phyloP scores from a whole-genome alignment of 2,888 invertebrate species.

The Coremacera marginata region DNA sequence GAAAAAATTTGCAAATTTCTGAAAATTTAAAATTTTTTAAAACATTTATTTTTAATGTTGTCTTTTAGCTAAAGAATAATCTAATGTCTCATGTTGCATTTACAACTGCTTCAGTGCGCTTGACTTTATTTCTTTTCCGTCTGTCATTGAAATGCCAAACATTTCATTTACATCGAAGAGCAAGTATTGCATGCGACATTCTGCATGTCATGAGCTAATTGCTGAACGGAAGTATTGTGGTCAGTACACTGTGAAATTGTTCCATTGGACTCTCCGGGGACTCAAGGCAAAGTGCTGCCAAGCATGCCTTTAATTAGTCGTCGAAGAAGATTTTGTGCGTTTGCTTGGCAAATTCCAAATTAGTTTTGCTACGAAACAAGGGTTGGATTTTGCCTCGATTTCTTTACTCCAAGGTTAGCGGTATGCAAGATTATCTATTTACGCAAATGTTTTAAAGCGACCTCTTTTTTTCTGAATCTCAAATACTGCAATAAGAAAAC shows the following conservation, averaged over 20 bases:
- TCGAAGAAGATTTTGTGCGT: not conserved
- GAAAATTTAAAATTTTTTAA: too few species aligned
- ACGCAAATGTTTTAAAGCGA: not conserved
- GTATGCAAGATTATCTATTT: not conserved
- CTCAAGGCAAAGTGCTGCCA: not conserved
- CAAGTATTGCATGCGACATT: not conserved
- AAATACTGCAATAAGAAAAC: too few species aligned
- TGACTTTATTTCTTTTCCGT: too few species aligned
- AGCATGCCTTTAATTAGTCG: constrained; percentile 17
- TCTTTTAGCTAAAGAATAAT: too few species aligned
- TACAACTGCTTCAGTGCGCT: not conserved
- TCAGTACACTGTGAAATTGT: constrained; percentile 22
- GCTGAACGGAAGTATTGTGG: not conserved
- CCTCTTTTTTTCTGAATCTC: too few species aligned
- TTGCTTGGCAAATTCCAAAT: not conserved
- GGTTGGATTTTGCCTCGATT: not conserved
- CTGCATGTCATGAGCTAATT: not conserved
- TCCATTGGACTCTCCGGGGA: not conserved
- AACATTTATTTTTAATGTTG: too few species aligned
- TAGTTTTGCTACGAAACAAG: not conserved
- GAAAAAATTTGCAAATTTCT: too few species aligned
- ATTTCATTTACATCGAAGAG: not conserved
- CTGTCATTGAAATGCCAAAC: too few species aligned
- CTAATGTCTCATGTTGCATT: too few species aligned
- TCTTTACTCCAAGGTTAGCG: not conserved